These are phyloP conservation scores for Pelecanoides urinatrix DNA, from an alignment of 2,113 vertebrate genomes.

Conservation along the genomic window DNA sequence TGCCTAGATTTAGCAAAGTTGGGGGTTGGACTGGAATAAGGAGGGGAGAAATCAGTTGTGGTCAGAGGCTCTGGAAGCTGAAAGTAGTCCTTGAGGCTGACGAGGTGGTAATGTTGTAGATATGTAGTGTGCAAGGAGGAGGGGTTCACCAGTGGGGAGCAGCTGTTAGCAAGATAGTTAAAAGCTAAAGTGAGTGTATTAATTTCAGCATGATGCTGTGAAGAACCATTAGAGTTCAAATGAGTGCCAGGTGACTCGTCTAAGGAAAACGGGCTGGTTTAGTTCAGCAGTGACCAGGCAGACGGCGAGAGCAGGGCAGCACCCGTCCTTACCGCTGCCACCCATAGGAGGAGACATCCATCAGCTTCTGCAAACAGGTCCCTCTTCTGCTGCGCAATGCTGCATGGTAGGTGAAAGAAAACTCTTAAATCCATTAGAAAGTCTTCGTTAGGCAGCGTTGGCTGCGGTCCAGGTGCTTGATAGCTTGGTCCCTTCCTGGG, in stretches of 20 bases:
- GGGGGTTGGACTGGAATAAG: not conserved
- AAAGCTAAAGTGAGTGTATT: not conserved
- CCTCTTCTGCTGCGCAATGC: not conserved
- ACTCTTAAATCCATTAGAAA: not conserved
- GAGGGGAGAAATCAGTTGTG: not conserved
- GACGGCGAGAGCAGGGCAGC: not conserved
- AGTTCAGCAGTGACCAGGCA: not conserved
- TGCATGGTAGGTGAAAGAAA: not conserved
- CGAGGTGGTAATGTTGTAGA: not conserved
- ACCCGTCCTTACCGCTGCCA: accelerated
- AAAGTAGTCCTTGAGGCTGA: not conserved
- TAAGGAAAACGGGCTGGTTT: not conserved
- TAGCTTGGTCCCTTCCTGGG: not conserved
- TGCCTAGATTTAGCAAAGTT: not conserved
- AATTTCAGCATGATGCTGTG: not conserved
- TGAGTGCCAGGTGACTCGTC: too few species aligned
- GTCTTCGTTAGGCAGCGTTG: not conserved
- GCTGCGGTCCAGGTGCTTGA: not conserved
- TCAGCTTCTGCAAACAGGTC: not conserved
- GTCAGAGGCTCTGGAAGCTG: not conserved
- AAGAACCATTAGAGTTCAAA: not conserved
- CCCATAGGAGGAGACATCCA: accelerated
- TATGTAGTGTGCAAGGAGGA: not conserved
- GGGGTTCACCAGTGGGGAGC: not conserved
- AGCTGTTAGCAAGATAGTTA: not conserved